phyloP scores from a whole-genome alignment of 2,797 vertebrate species.

The Odontamblyopus rebecca region DNA sequence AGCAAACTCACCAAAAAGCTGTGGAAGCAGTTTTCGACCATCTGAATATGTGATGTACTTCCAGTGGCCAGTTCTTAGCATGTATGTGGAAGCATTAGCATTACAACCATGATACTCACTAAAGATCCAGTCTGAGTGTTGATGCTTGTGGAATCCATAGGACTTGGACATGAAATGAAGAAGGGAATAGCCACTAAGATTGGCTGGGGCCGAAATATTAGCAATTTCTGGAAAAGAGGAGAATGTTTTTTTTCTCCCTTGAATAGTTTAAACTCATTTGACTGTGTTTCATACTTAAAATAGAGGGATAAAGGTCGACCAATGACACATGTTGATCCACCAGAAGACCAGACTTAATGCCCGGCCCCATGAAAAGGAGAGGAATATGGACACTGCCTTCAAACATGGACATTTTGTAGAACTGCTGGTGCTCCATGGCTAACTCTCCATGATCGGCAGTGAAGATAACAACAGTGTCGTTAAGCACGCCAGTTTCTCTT shows the following conservation, averaged over 20 bases:
- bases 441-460: slow-evolving; percentile 94
- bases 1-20: slow-evolving; percentile 87
- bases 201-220: slow-evolving; percentile 70
- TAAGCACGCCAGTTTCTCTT: slow-evolving; percentile 76
- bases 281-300: slow-evolving; percentile 83
- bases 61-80: slow-evolving; percentile 87
- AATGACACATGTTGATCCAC: slow-evolving; percentile 85
- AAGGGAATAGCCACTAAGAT: slow-evolving; percentile 90
- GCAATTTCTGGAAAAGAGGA: slow-evolving; percentile 81
- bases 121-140: slow-evolving; percentile 83
- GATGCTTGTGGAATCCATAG: slow-evolving; percentile 17
- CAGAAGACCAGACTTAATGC: slow-evolving; percentile 75
- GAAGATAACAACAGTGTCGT: slow-evolving; percentile 86
- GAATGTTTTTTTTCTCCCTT: not conserved
- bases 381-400: slow-evolving; percentile 95
- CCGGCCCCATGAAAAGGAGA: slow-evolving; percentile 87
- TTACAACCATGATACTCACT: slow-evolving; percentile 97
- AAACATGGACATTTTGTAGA: slow-evolving; percentile 99
- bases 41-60: slow-evolving; percentile 91
- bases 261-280: not conserved
- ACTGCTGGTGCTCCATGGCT: slow-evolving; percentile 97
- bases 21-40: slow-evolving; percentile 81
- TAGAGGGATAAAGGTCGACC: slow-evolving; percentile 93
- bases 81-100: slow-evolving; percentile 91
- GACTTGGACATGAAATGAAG: slow-evolving; percentile 72